phyloP scores from a whole-genome alignment of 2,797 vertebrate species.

The Hyperoplus immaculatus region DNA sequence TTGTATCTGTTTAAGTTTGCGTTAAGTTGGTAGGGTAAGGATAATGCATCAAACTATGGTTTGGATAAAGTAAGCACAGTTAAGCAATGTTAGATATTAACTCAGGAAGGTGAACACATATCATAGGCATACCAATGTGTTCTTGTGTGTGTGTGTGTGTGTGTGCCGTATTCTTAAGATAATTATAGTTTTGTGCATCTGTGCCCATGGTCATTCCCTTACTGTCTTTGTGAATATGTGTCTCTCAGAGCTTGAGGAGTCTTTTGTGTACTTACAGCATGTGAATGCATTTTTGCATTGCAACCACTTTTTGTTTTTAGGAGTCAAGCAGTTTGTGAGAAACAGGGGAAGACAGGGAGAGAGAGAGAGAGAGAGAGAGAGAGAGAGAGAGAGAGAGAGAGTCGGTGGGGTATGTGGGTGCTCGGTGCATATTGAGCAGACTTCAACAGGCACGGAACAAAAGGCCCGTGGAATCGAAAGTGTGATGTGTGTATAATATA shows the following conservation, averaged over 20 bases:
- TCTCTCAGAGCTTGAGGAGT: slow-evolving; percentile 28
- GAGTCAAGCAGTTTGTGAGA: slow-evolving; percentile 45
- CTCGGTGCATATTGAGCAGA: slow-evolving; percentile 48
- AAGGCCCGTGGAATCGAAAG: slow-evolving; percentile 40
- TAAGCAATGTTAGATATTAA: neutral
- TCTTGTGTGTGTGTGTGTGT: neutral
- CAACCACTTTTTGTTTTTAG: slow-evolving; percentile 37
- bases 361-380: slow-evolving; percentile 5
- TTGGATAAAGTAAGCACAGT: neutral
- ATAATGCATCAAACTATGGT: neutral
- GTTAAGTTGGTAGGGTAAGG: neutral
- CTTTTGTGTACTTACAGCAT: slow-evolving; percentile 43
- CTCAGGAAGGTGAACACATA: neutral
- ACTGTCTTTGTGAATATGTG: slow-evolving; percentile 26
- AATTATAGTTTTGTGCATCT: slow-evolving; percentile 43
- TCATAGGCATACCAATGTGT: neutral
- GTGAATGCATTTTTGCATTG: slow-evolving; percentile 53
- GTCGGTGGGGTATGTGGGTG: neutral
- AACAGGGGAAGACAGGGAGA: slow-evolving; percentile 13
- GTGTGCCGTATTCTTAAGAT: slow-evolving; percentile 3
- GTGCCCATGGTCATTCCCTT: slow-evolving; percentile 18
- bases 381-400: neutral
- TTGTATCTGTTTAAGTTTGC: neutral
- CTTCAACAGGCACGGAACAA: slow-evolving; percentile 58
- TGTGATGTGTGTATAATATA: slow-evolving; percentile 47